Evolutionary conservation across 2,113 vertebrate genomes (phyloP), one percentile per base, ranked within the genome.

Genomic region (Zapus hudsonius): DNA sequence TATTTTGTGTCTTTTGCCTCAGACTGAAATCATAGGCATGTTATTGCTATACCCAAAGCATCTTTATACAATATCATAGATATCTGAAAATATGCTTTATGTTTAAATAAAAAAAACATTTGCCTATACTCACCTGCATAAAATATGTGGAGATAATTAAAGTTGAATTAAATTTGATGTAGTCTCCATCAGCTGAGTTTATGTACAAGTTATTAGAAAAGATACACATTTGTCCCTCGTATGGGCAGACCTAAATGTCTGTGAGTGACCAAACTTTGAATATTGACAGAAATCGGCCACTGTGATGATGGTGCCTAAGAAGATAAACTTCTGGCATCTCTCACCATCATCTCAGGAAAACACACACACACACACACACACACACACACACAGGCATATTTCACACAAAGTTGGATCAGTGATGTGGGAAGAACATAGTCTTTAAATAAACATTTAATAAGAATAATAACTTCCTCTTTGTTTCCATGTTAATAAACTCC

Each of bases 41-140:
- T 33, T 10, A 10, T 8, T 1, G 4, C 12, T 22, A 33, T 25
- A 22, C 13, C 38, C 5, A 3, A 3, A 0, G 16, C 25, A 36
- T 25, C 61, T 2, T 11, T 0, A 13, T 27, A 20, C n/a, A 36
- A 4, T 17, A 47, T 44, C 55, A 52, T 64, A 64, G 64, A 31
- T 13, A 29, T 20, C 20, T 66, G 25, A 86, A 74, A 87, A 31
- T 64, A 31, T 72, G 20, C 33, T 63, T 93, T 52, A 12, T 75
- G 22, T 1, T 84, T 57, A 90, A 47, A 67, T 59, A 66, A 63
- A 72, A 63, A 72, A 85, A 38, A 25, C 2, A 22, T 16, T 36
- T 89, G 27, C 36, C 25, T 33, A 12, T 42, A 66, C 40, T 40
- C 29, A 74, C 36, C 5, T 81, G 23, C 29, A 44, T 64, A 83